A percentile compares a stretch with the other conserved stretches of the same genome.
These are phyloP conservation scores for Drosophila paulistorum DNA, from an alignment of 1,140 invertebrate genomes.

Conservation along the genomic window DNA sequence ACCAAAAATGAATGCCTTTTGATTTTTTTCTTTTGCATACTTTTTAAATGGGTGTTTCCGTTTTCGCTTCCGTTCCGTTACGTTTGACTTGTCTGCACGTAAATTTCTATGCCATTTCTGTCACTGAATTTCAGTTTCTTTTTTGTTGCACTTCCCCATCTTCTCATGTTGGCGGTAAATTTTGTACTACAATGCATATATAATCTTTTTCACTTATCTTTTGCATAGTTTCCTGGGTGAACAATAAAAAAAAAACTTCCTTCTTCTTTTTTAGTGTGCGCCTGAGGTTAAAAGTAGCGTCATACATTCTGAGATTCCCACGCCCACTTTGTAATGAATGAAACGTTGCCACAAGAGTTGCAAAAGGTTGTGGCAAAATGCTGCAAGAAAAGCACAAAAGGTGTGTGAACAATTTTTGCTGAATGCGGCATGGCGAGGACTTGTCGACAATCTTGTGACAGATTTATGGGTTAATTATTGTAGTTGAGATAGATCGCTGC, in stretches of 20 bases:
- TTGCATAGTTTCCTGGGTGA: conserved; percentile 62
- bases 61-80: conserved; percentile 68
- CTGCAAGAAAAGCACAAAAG: conserved; percentile 37
- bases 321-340: conserved; percentile 50
- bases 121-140: conserved; percentile 33
- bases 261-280: conserved; percentile 44
- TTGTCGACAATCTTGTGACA: conserved; percentile 69
- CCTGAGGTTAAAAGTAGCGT: conserved; percentile 71
- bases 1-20: conserved; percentile 47
- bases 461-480: conserved; percentile 77
- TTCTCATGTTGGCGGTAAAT: conserved; percentile 72
- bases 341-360: conserved; percentile 54
- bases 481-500: not conserved
- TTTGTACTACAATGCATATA: conserved; percentile 76
- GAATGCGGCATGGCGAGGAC: conserved; percentile 54
- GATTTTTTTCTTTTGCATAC: conserved; percentile 39
- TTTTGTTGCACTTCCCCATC: conserved; percentile 11
- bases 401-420: conserved; percentile 58
- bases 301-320: conserved; percentile 58
- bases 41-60: conserved; percentile 75
- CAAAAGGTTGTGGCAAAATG: conserved; percentile 38
- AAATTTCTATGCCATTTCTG: conserved; percentile 62
- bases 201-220: conserved; percentile 80
- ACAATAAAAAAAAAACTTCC: not conserved
- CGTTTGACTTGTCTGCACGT: conserved; percentile 74